Base-by-base conservation (phyloP, 2,888 invertebrate genomes). In the Melanchra persicariae region DNA sequence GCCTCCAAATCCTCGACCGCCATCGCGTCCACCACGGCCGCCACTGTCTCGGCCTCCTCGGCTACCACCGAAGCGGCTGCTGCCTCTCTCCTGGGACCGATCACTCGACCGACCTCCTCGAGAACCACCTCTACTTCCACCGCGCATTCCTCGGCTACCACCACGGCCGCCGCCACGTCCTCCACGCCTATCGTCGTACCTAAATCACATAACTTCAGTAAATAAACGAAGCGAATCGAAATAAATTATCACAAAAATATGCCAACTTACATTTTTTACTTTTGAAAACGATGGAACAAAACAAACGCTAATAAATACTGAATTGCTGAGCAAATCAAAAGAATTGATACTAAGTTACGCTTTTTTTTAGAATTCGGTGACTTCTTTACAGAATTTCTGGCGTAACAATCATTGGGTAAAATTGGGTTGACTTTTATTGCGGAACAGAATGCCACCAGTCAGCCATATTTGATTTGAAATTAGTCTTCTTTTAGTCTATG, bases 111-210 rank as follows among this genome's bases (percentile, higher is more conserved):
- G 90, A 24, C 94, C 91, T 6, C 91, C 91, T 17, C 94, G 88
- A 1, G 90, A 86, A 34, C 93, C 88, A 51, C 95, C 93, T 47
- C 96, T 89, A 7, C 92, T 87, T 2, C 93, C 92, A 22, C 95
- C 88, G 17, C 92, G 88, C 2, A 51, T 68, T 37, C 72, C 72
- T 30, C 77, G 77, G 70, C 76, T 70, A 10, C 93, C 92, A 26
- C 95, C 88, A 2, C 93, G 82, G 9, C 91, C 84, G 3, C 91
- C 94, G 34, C 95, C 92, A 49, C 94, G 91, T 49, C 93, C 94
- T 52, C 96, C 96, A 77, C 96, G 96, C 85, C 96, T 96, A 87
- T 96, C 96, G 87, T 96, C 96, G 84, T 96, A 96, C 96, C 96
- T 96, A 83, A 79, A 89, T 75, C 71, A 85, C 64, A 80, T 71